Evolutionary conservation across 2,888 invertebrate genomes (phyloP), one percentile per base, ranked within the genome.

Genomic region (Dione juno): DNA sequence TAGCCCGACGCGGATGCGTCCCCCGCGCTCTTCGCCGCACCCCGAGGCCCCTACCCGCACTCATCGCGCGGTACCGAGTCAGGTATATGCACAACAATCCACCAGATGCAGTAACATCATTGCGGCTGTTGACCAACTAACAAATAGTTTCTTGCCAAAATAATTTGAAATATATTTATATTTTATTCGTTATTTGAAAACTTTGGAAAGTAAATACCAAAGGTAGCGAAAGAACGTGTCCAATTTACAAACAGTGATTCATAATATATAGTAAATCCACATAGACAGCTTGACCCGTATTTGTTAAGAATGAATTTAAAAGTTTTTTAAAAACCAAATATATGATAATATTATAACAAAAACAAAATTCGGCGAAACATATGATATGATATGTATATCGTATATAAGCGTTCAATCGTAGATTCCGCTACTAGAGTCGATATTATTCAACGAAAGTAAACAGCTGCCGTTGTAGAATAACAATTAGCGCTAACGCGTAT

Each of bases 371-470:
- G n/a, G n/a, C 28, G 6, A 45, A 43, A n/a, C 45, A 67, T 21
- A 19, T 0, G 41, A n/a, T 43, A 16, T 16, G 52, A 35, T 6
- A 35, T 54, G 48, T 58, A 35, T 54, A 57, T 58, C 48, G 41
- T 50, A 65, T 61, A 16, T 28, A 5, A 28, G 28, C 28, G 41
- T 43, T 70, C 70, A 73, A 71, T 66, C 82, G 82, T 83, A 83
- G 78, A 86, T 86, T 89, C 85, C 84, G 82, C 82, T 87, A 85
- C 84, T 81, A 82, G 82, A 74, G 74, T 78, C 80, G 81, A 81
- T 84, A 85, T 86, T 78, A 89, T 88, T 91, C 90, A 91, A 87
- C 85, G 91, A 92, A 92, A 92, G 91, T 91, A 90, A 92, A 89
- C 88, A 89, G 87, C 85, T 84, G 85, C 88, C 85, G 84, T 82